Evolutionary conservation across 2,113 vertebrate species (phyloP), one percentile per base, ranked within the genome.

Genomic region (Platichthys flesus): DNA sequence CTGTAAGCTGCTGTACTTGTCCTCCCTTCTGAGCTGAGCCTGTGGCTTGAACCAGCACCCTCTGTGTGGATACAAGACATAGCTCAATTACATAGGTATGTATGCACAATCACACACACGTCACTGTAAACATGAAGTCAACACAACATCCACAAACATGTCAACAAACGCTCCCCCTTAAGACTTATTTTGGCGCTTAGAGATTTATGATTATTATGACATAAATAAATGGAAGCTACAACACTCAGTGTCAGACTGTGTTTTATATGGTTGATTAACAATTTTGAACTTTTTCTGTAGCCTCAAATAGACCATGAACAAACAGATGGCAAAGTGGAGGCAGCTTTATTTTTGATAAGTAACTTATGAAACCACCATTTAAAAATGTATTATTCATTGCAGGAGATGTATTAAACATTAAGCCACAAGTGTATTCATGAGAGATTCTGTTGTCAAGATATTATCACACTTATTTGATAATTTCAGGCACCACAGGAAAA

Each of bases 41-140:
- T 21, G 95, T 93, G 69, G 96, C 92, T 85, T 98, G 97, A 86
- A 98, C 96, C 96, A 98, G 92, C 91, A 97, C 96, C 88, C 97
- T 96, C 98, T 99, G 94, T 88, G 90, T 87, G 79, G 87, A 94
- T 89, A 92, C 85, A 87, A 91, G 85, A 90, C 85, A 91, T 84
- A 83, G 75, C 86, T 89, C 68, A 63, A 87, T 91, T 90, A 92
- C 84, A 91, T 72, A 76, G 74, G 78, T 78, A 81, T 79, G 78
- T 71, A 85, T 15, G 51, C 52, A 67, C 86, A 82, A 21, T 67
- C 52, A 89, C 75, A 87, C 75, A 87, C 54, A 79, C 63, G 70
- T 69, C 24, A 67, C 54, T 75, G 54, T 70, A 59, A 84, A 81
- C 69, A 80, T 21, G 45, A 61, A 62, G 63, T 68, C 72, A 37